A percentile compares a stretch with the other conserved stretches of the same genome.
phyloP scores from a whole-genome alignment of 2,888 invertebrate genomes.

The Gari tellinella region DNA sequence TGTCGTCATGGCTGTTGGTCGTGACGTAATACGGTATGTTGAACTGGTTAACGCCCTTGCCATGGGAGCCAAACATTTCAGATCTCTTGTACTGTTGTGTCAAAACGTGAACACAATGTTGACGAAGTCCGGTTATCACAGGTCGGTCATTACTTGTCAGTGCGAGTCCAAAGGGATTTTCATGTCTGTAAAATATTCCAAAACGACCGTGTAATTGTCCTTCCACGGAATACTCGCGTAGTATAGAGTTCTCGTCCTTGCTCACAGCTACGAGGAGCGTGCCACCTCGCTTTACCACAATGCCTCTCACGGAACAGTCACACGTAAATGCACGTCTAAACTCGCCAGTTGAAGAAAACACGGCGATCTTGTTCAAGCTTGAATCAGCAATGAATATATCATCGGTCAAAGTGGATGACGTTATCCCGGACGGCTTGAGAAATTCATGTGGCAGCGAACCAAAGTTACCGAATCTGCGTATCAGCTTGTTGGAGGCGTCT shows the following conservation, averaged over 20 bases:
- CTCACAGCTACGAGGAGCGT: conserved; percentile 65
- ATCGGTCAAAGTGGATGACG: conserved; percentile 58
- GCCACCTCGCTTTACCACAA: conserved; percentile 62
- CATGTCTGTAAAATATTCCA: conserved; percentile 69
- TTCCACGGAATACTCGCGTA: conserved; percentile 64
- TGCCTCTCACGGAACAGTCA: conserved; percentile 69
- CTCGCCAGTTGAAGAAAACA: conserved; percentile 62
- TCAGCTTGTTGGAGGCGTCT: conserved; percentile 28
- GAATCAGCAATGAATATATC: conserved; percentile 66
- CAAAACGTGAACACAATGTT: conserved; percentile 67
- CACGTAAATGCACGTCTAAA: conserved; percentile 64
- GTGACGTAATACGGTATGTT: conserved; percentile 69
- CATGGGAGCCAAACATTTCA: conserved; percentile 70
- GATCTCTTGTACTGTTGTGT: conserved; percentile 67
- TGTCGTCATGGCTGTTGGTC: conserved; percentile 65
- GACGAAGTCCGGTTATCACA: conserved; percentile 70
- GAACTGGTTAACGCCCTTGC: conserved; percentile 68
- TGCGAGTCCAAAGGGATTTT: conserved; percentile 71
- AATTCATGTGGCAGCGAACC: conserved; percentile 61
- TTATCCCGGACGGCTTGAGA: conserved; percentile 62
- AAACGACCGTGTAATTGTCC: conserved; percentile 58
- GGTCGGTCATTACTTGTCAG: conserved; percentile 59
- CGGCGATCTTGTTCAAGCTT: conserved; percentile 62
- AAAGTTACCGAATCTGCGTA: conserved; percentile 60
- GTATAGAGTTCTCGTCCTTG: conserved; percentile 59